Conservation (phyloP, 2,113 vertebrate species). For the Oreotrochilus melanogaster region DNA sequence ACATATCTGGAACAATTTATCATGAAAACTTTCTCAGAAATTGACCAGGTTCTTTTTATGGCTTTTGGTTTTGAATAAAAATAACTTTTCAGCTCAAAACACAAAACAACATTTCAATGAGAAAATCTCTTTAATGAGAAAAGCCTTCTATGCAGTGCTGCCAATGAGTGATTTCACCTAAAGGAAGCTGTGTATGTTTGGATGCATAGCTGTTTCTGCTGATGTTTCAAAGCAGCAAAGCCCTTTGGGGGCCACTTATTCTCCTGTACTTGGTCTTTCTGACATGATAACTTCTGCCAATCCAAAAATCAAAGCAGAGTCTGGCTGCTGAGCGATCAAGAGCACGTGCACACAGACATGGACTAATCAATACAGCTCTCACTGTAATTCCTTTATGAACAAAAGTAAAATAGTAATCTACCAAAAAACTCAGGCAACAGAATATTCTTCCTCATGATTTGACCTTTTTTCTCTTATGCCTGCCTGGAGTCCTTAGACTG, state of each 20-base stretch:
- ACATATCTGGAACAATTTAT: background rate
- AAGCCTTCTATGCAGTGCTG: background rate
- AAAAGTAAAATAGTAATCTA: slow-evolving; percentile 67
- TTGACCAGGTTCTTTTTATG: background rate
- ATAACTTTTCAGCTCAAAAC: background rate
- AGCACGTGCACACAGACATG: background rate
- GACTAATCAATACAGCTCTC: slow-evolving; percentile 20
- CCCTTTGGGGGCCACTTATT: background rate
- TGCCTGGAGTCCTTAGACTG: slow-evolving; percentile 11
- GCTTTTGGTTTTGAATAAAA: background rate
- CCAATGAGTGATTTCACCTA: background rate
- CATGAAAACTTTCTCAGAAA: background rate
- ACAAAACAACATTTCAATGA: background rate
- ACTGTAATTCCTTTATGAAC: slow-evolving; percentile 48
- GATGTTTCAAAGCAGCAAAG: background rate
- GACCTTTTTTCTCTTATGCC: slow-evolving; percentile 47
- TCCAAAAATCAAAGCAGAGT: slow-evolving; percentile 4
- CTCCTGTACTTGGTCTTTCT: background rate
- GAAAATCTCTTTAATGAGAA: background rate
- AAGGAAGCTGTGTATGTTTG: background rate
- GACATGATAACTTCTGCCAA: slow-evolving; percentile 3
- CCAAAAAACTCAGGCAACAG: slow-evolving; percentile 25
- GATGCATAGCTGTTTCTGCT: background rate
- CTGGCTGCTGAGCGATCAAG: slow-evolving; percentile 52
- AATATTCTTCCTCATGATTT: slow-evolving; percentile 11